These are phyloP conservation scores for Leucoraja ocellata DNA, from an alignment of 2,797 vertebrate genomes.

Conservation along the genomic window DNA sequence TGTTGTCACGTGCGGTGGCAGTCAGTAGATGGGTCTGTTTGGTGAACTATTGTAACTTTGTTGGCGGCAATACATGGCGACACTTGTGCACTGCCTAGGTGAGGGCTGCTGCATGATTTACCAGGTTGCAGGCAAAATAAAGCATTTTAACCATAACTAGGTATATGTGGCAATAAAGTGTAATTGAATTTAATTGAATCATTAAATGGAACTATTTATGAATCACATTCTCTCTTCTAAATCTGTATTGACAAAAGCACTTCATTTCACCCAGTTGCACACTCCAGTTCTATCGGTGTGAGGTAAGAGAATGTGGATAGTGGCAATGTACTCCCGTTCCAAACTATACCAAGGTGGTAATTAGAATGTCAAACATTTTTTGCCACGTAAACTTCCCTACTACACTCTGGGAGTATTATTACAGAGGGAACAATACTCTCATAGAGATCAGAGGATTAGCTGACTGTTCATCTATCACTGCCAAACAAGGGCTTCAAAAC, in stretches of 20 bases:
- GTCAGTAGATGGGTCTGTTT: too few species aligned
- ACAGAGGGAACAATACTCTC: constrained; percentile 29
- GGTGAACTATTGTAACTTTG: too few species aligned
- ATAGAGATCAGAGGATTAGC: constrained; percentile 33
- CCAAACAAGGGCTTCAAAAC: constrained; percentile 27
- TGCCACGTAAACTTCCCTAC: constrained; percentile 30
- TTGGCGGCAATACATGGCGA: too few species aligned
- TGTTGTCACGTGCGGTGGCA: too few species aligned
- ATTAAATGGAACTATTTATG: neutral
- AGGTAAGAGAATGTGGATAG: constrained; percentile 10
- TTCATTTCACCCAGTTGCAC: neutral
- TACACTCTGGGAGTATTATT: constrained; percentile 32
- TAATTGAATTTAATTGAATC: too few species aligned
- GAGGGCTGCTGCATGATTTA: too few species aligned
- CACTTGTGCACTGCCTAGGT: too few species aligned
- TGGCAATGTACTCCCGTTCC: constrained; percentile 2
- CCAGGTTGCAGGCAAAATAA: too few species aligned
- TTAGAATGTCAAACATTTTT: constrained; percentile 33
- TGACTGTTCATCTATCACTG: constrained; percentile 29
- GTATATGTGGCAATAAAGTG: too few species aligned
- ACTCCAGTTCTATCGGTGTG: neutral
- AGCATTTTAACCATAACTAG: too few species aligned
- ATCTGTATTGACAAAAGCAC: neutral
- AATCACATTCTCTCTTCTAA: neutral
- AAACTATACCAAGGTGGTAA: constrained; percentile 23